Evolutionary conservation across 2,888 invertebrate species (phyloP).

Genomic region (Brenthis daphne): DNA sequence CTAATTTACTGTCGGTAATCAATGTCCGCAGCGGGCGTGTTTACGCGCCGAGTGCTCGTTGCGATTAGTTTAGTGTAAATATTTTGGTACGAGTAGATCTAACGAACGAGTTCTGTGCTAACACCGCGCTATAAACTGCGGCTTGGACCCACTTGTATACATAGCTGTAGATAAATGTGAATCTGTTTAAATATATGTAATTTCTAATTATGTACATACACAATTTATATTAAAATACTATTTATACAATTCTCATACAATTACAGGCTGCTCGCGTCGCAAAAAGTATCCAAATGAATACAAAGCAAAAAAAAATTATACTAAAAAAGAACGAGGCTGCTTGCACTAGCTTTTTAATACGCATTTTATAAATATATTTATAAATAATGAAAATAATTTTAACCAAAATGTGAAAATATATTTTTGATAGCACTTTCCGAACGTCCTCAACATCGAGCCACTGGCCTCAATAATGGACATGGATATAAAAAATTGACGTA

Average conservation of each 20-base stretch:
- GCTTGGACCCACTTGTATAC: slow-evolving; percentile 18
- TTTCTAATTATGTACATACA: slow-evolving; percentile 7
- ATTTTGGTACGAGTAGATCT: slow-evolving; percentile 40
- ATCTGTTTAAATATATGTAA: slow-evolving; percentile 17
- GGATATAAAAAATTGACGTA: slow-evolving; percentile 46
- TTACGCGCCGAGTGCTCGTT: slow-evolving; percentile 33
- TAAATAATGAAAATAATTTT: neutral
- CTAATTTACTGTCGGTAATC: slow-evolving; percentile 42
- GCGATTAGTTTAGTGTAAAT: slow-evolving; percentile 44
- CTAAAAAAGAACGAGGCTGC: slow-evolving; percentile 17
- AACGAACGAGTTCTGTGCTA: slow-evolving; percentile 38
- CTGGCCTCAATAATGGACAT: slow-evolving; percentile 21
- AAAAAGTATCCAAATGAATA: slow-evolving; percentile 19
- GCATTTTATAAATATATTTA: neutral
- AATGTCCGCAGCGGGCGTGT: slow-evolving; percentile 28
- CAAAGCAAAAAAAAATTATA: slow-evolving; percentile 8
- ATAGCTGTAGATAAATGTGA: neutral
- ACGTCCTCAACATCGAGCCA: slow-evolving; percentile 38
- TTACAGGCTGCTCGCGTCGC: slow-evolving; percentile 35
- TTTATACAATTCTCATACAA: neutral
- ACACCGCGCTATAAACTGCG: slow-evolving; percentile 32
- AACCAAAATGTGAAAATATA: slow-evolving; percentile 4
- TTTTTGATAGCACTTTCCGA: neutral
- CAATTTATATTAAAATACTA: neutral
- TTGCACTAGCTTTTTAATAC: neutral